Evolutionary conservation across 2,113 vertebrate species (phyloP).

Genomic region (Hemiscyllium ocellatum): DNA sequence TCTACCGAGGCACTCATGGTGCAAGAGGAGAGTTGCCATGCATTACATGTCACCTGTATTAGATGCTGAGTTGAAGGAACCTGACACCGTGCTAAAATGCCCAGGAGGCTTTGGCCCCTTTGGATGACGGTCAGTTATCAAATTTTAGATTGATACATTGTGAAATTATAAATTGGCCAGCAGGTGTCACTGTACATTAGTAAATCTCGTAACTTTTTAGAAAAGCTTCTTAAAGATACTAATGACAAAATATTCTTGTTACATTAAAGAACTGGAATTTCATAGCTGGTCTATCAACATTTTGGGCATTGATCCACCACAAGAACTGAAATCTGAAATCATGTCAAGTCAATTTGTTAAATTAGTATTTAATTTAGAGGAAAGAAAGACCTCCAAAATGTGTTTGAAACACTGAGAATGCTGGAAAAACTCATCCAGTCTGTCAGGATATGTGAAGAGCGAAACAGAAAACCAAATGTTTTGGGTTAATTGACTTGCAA

Average conservation of each 20-base stretch:
- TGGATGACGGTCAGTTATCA: not conserved
- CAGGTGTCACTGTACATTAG: not conserved
- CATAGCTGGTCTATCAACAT: not conserved
- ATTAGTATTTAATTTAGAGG: not conserved
- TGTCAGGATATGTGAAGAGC: not conserved
- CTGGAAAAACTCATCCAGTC: too few species aligned
- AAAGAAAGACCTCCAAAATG: not conserved
- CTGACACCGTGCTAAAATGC: not conserved
- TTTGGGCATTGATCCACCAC: not conserved
- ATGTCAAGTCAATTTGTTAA: not conserved
- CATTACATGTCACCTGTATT: too few species aligned
- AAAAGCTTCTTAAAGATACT: not conserved
- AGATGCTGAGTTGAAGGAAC: too few species aligned
- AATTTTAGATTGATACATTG: not conserved
- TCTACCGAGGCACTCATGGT: too few species aligned
- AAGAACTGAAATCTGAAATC: not conserved
- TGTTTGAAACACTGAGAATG: too few species aligned
- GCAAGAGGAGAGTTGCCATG: too few species aligned
- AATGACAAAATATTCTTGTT: not conserved
- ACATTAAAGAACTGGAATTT: not conserved
- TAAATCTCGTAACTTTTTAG: not conserved
- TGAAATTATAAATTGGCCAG: not conserved
- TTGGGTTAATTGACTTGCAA: not conserved
- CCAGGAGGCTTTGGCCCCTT: too few species aligned
- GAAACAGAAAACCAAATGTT: not conserved